Evolutionary conservation across 1,140 invertebrate genomes (phyloP).

Genomic region (Muscidifurax raptorellus): DNA sequence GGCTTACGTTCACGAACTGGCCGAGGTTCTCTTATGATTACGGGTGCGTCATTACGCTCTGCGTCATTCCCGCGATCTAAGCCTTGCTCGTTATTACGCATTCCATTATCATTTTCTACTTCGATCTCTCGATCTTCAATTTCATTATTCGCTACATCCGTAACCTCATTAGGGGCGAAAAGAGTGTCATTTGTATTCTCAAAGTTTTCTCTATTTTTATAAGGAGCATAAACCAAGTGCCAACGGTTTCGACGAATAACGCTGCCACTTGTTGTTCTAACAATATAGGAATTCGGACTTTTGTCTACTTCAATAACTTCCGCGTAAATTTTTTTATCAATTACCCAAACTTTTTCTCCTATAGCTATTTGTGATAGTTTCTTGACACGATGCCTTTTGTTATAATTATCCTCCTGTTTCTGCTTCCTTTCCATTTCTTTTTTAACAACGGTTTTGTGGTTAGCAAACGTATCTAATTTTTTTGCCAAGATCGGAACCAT

Average conservation of each 20-base stretch:
- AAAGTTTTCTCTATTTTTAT: neutral
- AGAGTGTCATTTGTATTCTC: neutral
- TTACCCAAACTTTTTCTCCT: slow-evolving; percentile 37
- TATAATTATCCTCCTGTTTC: slow-evolving; percentile 47
- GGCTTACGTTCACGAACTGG: neutral
- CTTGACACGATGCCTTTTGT: slow-evolving; percentile 47
- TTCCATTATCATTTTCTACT: no score
- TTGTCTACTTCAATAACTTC: neutral
- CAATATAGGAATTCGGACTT: slow-evolving; percentile 17
- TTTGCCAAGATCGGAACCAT: neutral
- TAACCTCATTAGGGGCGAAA: neutral
- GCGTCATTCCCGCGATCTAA: no score
- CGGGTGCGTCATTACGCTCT: neutral
- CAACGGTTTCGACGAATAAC: slow-evolving; percentile 7
- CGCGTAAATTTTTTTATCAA: slow-evolving; percentile 34
- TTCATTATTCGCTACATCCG: no score
- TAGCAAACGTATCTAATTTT: neutral
- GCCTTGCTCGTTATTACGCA: no score
- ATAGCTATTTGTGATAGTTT: slow-evolving; percentile 19
- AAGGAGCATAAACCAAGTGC: neutral
- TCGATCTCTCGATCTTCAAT: no score
- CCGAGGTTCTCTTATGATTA: neutral
- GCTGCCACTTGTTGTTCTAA: neutral
- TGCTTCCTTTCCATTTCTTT: slow-evolving; percentile 32
- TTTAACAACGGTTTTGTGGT: neutral